These are phyloP conservation scores for Uromys caudimaculatus DNA, from an alignment of 2,797 vertebrate species.

Conservation along the genomic window DNA sequence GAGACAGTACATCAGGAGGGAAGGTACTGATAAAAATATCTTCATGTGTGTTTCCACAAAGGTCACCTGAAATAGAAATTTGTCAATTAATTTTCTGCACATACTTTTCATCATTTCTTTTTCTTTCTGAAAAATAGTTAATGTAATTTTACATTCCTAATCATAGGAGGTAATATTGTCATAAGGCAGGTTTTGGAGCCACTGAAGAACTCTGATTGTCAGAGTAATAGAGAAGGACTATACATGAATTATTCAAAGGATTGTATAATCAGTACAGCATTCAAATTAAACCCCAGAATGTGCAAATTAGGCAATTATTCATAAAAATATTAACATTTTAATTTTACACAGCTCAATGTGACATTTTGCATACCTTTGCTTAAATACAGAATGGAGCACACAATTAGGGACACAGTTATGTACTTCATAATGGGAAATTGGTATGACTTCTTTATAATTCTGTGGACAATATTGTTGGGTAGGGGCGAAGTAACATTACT, in stretches of 20 bases:
- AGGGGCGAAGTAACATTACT: neutral
- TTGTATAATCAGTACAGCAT: conserved; percentile 76
- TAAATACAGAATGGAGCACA: conserved; percentile 60
- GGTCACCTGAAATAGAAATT: conserved; percentile 64
- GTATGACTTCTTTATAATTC: neutral
- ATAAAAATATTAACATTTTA: conserved; percentile 81
- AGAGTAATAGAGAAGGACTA: conserved; percentile 68
- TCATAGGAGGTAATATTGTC: conserved; percentile 59
- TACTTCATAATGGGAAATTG: neutral
- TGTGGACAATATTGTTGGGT: neutral
- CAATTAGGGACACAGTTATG: conserved; percentile 44
- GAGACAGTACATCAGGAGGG: neutral
- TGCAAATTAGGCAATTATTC: conserved; percentile 81
- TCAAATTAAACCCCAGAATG: conserved; percentile 77
- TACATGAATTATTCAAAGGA: conserved; percentile 78
- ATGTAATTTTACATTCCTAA: conserved; percentile 15
- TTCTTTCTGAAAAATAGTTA: conserved; percentile 40
- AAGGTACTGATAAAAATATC: conserved; percentile 37
- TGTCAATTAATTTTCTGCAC: conserved; percentile 65
- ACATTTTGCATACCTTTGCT: conserved; percentile 73
- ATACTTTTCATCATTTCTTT: conserved; percentile 3
- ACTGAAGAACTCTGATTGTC: conserved; percentile 59
- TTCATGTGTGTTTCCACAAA: conserved; percentile 55
- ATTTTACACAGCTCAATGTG: conserved; percentile 74
- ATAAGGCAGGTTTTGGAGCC: conserved; percentile 49